Evolutionary conservation across 2,113 vertebrate genomes (phyloP), one percentile per base, ranked within the genome.

Genomic region (Sylvilagus bachmani): DNA sequence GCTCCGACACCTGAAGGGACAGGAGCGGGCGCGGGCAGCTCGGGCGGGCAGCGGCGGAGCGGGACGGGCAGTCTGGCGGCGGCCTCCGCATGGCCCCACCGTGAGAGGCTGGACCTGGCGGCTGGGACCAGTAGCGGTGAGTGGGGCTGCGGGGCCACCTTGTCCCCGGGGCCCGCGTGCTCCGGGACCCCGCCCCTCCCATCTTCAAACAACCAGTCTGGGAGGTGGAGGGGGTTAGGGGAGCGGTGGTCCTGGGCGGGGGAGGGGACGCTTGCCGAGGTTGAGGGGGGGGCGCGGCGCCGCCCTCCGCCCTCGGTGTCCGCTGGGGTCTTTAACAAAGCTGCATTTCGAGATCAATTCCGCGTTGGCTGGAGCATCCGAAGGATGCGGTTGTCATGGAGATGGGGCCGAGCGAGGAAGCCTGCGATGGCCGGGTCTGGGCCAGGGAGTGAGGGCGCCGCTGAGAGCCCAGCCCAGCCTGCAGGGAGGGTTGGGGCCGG

Each of bases 351-450:
- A 98, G 98, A 98, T 98, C 98, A 98, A 98, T 98, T 98, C 98
- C 85, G 98, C 97, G 97, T 98, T 97, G 98, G 98, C 98, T 98
- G 98, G 97, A 98, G 99, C 99, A 99, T 99, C 99, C 98, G 98
- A 99, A 99, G 99, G 99, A 99, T 99, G 98, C 97, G 98, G 99
- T 99, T 99, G 99, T 99, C 99, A 99, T 99, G 99, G 99, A 99
- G 99, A 99, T 99, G 98, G 98, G 98, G 98, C 97, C 53, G 96
- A 27, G 83, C 78, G 98, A 98, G 98, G 99, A 99, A 99, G 99
- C 98, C 99, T 98, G 97, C 97, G 98, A 96, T 97, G 97, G 97
- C 98, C 97, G 89, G 98, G 98, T 97, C 98, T 98, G 98, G 97
- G 97, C 98, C 93, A 38, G 93, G 97, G 97, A 93, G 88, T 67